A percentile compares a stretch with the other conserved stretches of the same genome.
Conservation (phyloP, 2,113 vertebrate genomes). For the Stercorarius parasiticus region DNA sequence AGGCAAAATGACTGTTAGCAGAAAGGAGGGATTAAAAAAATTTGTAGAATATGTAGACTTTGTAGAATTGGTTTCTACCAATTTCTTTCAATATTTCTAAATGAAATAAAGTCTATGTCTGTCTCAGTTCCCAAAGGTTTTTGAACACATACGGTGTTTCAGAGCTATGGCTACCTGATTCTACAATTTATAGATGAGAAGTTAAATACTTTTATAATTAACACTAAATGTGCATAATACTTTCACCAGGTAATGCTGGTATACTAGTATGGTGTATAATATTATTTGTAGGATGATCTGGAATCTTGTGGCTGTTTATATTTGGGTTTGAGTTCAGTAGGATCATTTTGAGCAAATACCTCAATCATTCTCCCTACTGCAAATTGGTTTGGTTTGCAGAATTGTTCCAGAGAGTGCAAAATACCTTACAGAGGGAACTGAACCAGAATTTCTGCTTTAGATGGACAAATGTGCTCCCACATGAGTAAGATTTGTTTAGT, state of each 20-base stretch:
- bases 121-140: not conserved
- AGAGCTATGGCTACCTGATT: not conserved
- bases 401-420: not conserved
- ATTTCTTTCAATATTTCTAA: not conserved
- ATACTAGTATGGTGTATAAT: not conserved
- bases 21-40: not conserved
- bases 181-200: not conserved
- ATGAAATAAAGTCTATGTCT: not conserved
- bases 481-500: fast-evolving
- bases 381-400: not conserved
- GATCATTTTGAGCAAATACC: not conserved
- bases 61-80: not conserved
- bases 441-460: not conserved
- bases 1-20: not conserved
- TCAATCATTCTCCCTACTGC: not conserved
- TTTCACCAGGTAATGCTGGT: not conserved
- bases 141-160: not conserved
- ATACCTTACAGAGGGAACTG: not conserved
- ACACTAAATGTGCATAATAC: not conserved
- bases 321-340: not conserved
- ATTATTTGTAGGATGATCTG: not conserved
- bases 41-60: not conserved
- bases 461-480: not conserved
- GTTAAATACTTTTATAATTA: not conserved
- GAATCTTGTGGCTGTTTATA: not conserved